Evolutionary conservation across 2,797 vertebrate genomes (phyloP), one percentile per base, ranked within the genome.

Genomic region (Xiphorhynchus erythropygius): DNA sequence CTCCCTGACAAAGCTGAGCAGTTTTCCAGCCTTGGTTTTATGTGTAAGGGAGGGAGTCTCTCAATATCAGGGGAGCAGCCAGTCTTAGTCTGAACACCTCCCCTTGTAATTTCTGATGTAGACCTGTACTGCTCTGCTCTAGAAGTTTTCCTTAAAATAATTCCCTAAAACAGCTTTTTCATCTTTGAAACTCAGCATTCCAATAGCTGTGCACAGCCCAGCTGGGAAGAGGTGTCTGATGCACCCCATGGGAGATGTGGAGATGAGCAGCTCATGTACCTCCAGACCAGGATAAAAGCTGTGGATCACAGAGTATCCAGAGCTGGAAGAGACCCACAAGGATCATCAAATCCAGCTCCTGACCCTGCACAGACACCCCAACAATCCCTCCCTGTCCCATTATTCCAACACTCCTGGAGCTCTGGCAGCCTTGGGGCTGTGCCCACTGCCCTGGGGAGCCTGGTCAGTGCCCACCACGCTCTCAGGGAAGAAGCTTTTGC

Each of bases 21-120:
- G 23, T 22, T 90, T 46, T 64, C 7, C 7, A 14, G n/a, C 24
- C 32, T 44, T 32, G 55, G 17, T 16, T 19, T 60, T 23, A 4
- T 1, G 1, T 39, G 8, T 24, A 9, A 35, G 0, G 3, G 25
- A 65, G 32, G 11, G 24, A 50, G 11, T 41, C 41, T 2, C 18
- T 68, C 12, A 1, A 18, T 23, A 3, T 28, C 9, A 23, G 9
- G 41, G 32, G 16, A 79, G 33, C 35, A 80, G 33, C 18, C 39
- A 21, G 1, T 41, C 46, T 68, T 46, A 70, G 15, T 28, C 28
- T 11, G 19, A 62, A 49, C 17, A 37, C 23, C 13, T 62, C 53
- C 25, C 28, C 42, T 68, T 44, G 21, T 5, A 4, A 25, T 30
- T 88, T 33, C 27, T 37, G 18, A 46, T 37, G 30, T 24, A 70